Evolutionary conservation across 2,113 vertebrate species (phyloP), one percentile per base, ranked within the genome.

Genomic region (Saccopteryx bilineata): DNA sequence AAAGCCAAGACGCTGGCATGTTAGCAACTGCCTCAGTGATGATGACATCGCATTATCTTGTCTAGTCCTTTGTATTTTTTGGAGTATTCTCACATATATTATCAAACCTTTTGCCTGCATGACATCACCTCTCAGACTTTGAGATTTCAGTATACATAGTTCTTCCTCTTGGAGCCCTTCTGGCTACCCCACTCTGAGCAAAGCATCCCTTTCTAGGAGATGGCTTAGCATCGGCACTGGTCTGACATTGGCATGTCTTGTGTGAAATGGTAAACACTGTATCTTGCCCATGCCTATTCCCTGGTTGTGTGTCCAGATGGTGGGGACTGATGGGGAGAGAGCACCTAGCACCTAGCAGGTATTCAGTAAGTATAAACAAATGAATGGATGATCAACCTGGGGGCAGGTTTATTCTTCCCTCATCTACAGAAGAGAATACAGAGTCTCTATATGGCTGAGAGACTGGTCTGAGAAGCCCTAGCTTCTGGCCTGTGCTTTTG

Each of bases 231-330:
- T 23, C 0, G 2, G 26, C 86, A 17, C 65, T 1, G 58, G 31
- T 33, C 9, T 3, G n/a, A 3, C 19, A 2, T 4, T 4, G 6
- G 6, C 1, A 0, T 24, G 50, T 31, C 54, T 52, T 3, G 10
- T 2, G n/a, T 69, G 54, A 33, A 21, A 1, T 4, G 13, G 50
- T 33, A 14, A 39, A 2, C 71, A 21, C 87, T 28, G 0, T n/a
- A n/a, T 52, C 46, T 60, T 68, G 80, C 39, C 23, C 4, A 11
- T 0, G 2, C 8, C 17, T 1, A 11, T 76, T 84, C 23, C 50
- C 8, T 12, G 48, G 56, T 54, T 9, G 17, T 15, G 50, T 31
- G 69, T 78, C 39, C 10, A 0, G 24, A 23, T 2, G 28, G 23
- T 5, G 18, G 52, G 14, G 15, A 68, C 56, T 28, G 15, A 56